Evolutionary conservation across 1,140 invertebrate genomes (phyloP), one percentile per base, ranked within the genome.

Genomic region (Mylabris phalerata): DNA sequence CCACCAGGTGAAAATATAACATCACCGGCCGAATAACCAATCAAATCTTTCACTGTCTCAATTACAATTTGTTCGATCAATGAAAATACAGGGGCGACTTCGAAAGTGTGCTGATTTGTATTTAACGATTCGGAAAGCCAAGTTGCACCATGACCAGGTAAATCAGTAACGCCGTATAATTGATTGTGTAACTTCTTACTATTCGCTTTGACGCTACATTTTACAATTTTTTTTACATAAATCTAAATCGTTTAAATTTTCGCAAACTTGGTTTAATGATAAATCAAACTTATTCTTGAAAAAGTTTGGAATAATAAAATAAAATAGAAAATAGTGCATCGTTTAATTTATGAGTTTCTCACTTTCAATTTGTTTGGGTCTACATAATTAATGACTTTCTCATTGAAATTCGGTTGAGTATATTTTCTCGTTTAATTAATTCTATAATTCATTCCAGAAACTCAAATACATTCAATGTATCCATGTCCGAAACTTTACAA

Each of bases 1-100:
- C 93, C 94, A 44, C 93, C 88, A n/a, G 87, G 86, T 42, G 80
- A 78, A 51, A 89, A 82, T n/a, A 89, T 87, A 3, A 86, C 87
- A 69, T 89, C 87, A 2, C 81, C 84, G 54, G 66, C 48, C 27
- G 64, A 45, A 70, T 81, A 92, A 0, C 89, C 89, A 57, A 92
- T 79, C 6, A 88, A 66, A 5, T 79, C 67, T 2, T 86, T 73
- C 47, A 87, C 80, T 47, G 80, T 78, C 2, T 75, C 67, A 13
- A 91, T 71, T 0, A 90, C 73, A 66, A 82, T 80, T 11, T 80
- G 73, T 64, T 91, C 89, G 26, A 87, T 80, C 1, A 90, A 67
- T 0, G 84, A 86, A 64, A 89, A 88, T 0, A 84, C 86, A 7
- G 88, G 88, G 0, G 83, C 87, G 2, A 90, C 87, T 72, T 91